Evolutionary conservation across 2,888 invertebrate species (phyloP).

Genomic region (Boloria euphrosyne): DNA sequence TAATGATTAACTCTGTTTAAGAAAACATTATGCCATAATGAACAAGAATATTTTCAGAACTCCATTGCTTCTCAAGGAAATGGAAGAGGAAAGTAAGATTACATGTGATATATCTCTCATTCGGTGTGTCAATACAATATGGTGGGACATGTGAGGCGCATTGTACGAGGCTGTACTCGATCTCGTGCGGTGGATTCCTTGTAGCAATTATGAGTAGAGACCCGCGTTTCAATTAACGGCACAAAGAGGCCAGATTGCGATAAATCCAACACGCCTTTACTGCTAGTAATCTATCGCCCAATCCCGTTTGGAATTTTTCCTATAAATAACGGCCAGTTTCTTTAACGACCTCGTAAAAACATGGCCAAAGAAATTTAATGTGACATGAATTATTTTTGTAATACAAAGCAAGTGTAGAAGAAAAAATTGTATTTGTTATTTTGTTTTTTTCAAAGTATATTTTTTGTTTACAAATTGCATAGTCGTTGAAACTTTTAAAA

Average conservation of each 20-base stretch:
- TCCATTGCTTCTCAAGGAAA: too few relatives aligned
- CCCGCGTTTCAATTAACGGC: slow-evolving; percentile 37
- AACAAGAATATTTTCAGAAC: too few relatives aligned
- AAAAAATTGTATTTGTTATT: too few relatives aligned
- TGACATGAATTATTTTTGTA: background rate
- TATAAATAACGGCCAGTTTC: slow-evolving; percentile 21
- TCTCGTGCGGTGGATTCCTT: slow-evolving; percentile 10
- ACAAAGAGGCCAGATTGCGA: slow-evolving; percentile 28
- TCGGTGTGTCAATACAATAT: too few relatives aligned
- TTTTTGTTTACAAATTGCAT: too few relatives aligned
- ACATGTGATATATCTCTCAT: too few relatives aligned
- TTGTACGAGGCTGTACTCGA: background rate
- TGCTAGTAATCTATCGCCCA: slow-evolving; percentile 20
- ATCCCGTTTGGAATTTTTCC: slow-evolving; percentile 20
- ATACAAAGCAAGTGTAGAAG: background rate
- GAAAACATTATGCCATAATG: too few relatives aligned
- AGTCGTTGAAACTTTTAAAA: too few relatives aligned
- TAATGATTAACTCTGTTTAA: too few relatives aligned
- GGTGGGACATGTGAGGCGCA: background rate
- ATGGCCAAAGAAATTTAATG: background rate
- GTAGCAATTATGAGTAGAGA: slow-evolving; percentile 40
- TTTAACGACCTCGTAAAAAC: slow-evolving; percentile 16
- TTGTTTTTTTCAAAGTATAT: too few relatives aligned
- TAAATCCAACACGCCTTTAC: slow-evolving; percentile 28
- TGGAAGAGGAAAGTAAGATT: too few relatives aligned